A percentile compares a stretch with the other conserved stretches of the same genome.
phyloP scores from a whole-genome alignment of 2,113 vertebrate genomes.

The Phylloscopus trochilus region DNA sequence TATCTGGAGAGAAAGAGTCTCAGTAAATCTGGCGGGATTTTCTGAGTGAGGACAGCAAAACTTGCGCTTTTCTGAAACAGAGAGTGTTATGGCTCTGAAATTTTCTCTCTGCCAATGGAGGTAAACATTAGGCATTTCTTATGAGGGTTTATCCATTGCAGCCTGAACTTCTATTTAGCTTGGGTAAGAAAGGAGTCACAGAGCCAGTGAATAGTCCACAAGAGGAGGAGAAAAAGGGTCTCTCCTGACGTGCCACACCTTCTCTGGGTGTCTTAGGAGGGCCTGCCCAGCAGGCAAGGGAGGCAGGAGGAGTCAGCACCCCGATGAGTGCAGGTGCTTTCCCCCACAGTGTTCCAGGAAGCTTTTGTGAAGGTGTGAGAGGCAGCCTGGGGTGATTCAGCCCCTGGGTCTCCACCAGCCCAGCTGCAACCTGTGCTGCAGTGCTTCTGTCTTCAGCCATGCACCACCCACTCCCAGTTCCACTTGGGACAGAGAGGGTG shows the following conservation, averaged over 20 bases:
- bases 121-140: neutral
- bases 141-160: neutral
- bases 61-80: neutral
- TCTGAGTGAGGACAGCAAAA: neutral
- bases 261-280: neutral
- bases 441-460: neutral
- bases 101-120: neutral
- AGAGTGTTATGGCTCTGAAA: neutral
- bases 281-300: neutral
- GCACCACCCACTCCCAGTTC: rapidly evolving
- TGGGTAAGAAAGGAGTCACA: neutral
- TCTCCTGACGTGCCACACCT: neutral
- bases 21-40: neutral
- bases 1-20: neutral
- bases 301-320: neutral
- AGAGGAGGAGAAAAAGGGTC: neutral
- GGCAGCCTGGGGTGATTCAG: neutral
- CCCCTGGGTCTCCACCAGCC: neutral
- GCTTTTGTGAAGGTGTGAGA: neutral
- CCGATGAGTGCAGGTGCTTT: neutral
- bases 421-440: neutral
- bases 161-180: neutral
- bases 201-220: neutral
- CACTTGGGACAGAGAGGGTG: neutral
- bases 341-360: neutral